phyloP scores from a whole-genome alignment of 2,113 vertebrate species.

The Nothobranchius kuhntae region DNA sequence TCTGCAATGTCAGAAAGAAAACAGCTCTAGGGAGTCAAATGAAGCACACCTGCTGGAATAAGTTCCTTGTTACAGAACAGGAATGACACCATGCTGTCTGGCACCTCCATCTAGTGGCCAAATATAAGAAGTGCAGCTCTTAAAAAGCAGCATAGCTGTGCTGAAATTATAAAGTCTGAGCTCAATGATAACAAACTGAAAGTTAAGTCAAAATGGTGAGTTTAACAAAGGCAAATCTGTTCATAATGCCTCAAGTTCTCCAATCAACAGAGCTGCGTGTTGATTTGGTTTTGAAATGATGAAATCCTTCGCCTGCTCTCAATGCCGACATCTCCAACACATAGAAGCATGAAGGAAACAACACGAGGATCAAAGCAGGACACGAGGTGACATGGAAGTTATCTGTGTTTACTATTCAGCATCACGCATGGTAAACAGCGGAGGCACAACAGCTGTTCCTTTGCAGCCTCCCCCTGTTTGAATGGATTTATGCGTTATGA shows the following conservation, averaged over 20 bases:
- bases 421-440: constrained; percentile 33
- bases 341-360: constrained; percentile 27
- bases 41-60: constrained; percentile 1
- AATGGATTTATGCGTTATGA: constrained; percentile 53
- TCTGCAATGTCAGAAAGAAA: constrained; percentile 5
- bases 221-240: constrained; percentile 37
- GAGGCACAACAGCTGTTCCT: constrained; percentile 54
- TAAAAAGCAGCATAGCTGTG: neutral
- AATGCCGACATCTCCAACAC: constrained; percentile 8
- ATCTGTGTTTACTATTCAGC: constrained; percentile 39
- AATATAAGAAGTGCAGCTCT: constrained; percentile 24
- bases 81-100: constrained; percentile 12
- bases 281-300: constrained; percentile 6
- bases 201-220: constrained; percentile 8
- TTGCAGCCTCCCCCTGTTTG: constrained; percentile 55
- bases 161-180: neutral
- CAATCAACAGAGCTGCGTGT: constrained; percentile 3
- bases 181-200: constrained; percentile 21
- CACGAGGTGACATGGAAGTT: constrained; percentile 18
- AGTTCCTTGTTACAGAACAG: constrained; percentile 32
- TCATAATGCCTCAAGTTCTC: constrained; percentile 8
- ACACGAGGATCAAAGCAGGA: constrained; percentile 23
- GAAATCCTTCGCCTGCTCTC: neutral
- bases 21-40: constrained; percentile 13
- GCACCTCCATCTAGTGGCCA: constrained; percentile 61